Percentiles rank a stretch among this genome's conserved stretches.
phyloP scores from a whole-genome alignment of 2,797 vertebrate species.

The Eutrigla gurnardus region DNA sequence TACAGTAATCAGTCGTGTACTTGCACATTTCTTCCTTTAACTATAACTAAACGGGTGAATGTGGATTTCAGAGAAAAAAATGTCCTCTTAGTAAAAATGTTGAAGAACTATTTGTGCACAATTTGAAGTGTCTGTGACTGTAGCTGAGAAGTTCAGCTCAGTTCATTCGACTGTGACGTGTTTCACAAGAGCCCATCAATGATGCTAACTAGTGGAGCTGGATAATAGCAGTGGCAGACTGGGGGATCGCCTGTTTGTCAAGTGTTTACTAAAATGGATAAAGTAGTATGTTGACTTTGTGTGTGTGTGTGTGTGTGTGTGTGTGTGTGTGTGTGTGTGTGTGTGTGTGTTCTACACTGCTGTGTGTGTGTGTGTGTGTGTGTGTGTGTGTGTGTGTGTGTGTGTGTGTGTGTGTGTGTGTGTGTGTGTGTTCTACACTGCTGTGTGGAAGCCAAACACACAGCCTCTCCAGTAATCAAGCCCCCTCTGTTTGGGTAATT shows the following conservation, averaged over 20 bases:
- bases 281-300: slow-evolving; percentile 5
- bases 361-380: slow-evolving; percentile 2
- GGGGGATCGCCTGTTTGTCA: slow-evolving; percentile 33
- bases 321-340: not conserved
- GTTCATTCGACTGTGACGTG: not conserved
- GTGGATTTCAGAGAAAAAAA: not conserved
- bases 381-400: slow-evolving; percentile 6
- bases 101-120: no score
- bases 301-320: no score
- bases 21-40: slow-evolving; percentile 8
- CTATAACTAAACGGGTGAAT: not conserved
- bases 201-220: slow-evolving; percentile 10
- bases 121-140: not conserved
- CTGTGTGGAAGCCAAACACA: slow-evolving; percentile 33
- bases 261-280: slow-evolving; percentile 50
- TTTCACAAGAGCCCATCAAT: not conserved
- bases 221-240: slow-evolving; percentile 15
- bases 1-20: not conserved
- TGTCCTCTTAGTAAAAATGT: not conserved
- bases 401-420: not conserved
- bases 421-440: not conserved
- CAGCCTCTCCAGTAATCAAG: slow-evolving; percentile 51
- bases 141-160: not conserved
- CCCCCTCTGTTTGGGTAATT: slow-evolving; percentile 49
- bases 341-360: not conserved